These are phyloP conservation scores for Andricus quercusramuli DNA, from an alignment of 2,888 invertebrate species.

Conservation along the genomic window DNA sequence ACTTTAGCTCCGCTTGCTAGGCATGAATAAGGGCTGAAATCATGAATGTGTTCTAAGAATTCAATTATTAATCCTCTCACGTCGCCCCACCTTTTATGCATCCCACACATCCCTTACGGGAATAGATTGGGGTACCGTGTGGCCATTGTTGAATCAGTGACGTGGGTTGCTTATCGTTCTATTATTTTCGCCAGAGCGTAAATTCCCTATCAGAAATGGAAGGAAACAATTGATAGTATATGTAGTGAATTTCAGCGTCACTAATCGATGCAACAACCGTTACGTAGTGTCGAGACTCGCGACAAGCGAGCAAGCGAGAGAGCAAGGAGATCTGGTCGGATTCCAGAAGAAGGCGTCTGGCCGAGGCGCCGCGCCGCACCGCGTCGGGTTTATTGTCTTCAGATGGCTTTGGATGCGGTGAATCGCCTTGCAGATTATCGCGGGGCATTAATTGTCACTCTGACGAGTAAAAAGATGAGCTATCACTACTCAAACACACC, in stretches of 20 bases:
- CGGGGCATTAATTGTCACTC: slow-evolving; percentile 6
- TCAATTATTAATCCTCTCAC: too few species aligned
- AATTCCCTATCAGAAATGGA: neutral
- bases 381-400: slow-evolving; percentile 41
- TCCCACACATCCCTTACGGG: neutral
- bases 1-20: too few species aligned
- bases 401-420: slow-evolving; percentile 20
- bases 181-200: neutral
- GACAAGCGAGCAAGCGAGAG: neutral
- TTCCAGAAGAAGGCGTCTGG: slow-evolving; percentile 35
- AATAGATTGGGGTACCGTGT: neutral
- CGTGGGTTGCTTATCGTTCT: neutral
- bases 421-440: slow-evolving; percentile 8
- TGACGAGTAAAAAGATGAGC: neutral
- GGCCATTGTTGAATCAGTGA: neutral
- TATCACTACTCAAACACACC: slow-evolving; percentile 1
- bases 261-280: slow-evolving; percentile 8
- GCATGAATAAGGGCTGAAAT: too few species aligned
- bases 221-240: neutral
- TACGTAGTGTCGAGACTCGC: neutral
- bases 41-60: too few species aligned
- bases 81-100: neutral
- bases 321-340: slow-evolving; percentile 36
- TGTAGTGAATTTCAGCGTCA: neutral
- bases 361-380: slow-evolving; percentile 12